A percentile compares a stretch with the other conserved stretches of the same genome.
phyloP scores from a whole-genome alignment of 2,888 invertebrate genomes.

The Standfussiana lucernea region DNA sequence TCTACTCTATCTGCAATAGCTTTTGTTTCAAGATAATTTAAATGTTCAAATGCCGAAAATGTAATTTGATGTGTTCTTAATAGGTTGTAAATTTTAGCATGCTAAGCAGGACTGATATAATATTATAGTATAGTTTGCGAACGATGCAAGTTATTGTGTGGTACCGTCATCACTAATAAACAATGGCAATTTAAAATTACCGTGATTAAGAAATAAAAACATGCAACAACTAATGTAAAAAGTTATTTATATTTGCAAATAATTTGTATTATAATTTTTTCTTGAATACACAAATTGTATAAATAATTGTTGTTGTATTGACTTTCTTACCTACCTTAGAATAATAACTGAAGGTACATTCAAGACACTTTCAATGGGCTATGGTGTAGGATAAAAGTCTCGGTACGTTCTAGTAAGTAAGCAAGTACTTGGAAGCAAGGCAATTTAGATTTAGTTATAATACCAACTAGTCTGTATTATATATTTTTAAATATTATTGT shows the following conservation, averaged over 20 bases:
- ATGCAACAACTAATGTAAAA: slow-evolving; percentile 2
- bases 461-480: not conserved
- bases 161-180: not conserved
- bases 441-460: not conserved
- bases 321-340: not conserved
- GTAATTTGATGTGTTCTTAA: not conserved
- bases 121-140: slow-evolving; percentile 10
- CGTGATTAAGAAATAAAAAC: slow-evolving; percentile 11
- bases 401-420: not conserved
- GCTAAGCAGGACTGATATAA: slow-evolving; percentile 18
- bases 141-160: not conserved
- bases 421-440: not conserved
- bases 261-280: not conserved
- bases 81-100: not conserved
- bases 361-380: not conserved
- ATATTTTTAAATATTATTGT: not conserved
- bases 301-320: slow-evolving; percentile 1
- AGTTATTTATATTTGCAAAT: not conserved
- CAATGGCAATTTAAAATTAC: not conserved
- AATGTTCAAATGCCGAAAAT: slow-evolving; percentile 2
- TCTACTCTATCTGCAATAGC: not conserved
- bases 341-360: too few relatives aligned
- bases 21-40: not conserved
- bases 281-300: slow-evolving; percentile 6
- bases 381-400: too few relatives aligned